Evolutionary conservation across 2,888 invertebrate species (phyloP).

Genomic region (Pachydiplax longipennis): DNA sequence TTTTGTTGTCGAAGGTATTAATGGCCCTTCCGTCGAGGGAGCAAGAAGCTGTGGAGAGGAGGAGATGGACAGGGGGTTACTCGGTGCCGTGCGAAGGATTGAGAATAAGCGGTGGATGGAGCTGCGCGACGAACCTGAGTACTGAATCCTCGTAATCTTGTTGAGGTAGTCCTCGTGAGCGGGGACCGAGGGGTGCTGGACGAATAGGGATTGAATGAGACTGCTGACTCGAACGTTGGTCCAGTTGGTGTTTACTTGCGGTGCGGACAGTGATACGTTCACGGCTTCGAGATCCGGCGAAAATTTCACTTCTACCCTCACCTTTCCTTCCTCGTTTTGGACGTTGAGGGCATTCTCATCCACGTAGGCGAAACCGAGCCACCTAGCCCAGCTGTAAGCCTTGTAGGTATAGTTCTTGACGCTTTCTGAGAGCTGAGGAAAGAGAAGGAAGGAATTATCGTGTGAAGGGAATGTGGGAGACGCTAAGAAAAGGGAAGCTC

Average conservation of each 20-base stretch:
- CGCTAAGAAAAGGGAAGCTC: background rate
- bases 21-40: conserved; percentile 66
- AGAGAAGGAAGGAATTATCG: background rate
- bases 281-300: conserved; percentile 61
- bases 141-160: conserved; percentile 59
- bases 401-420: conserved; percentile 62
- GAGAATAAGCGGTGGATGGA: background rate
- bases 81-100: background rate
- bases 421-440: conserved; percentile 57
- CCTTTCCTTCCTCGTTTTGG: conserved; percentile 57
- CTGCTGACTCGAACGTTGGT: conserved; percentile 61
- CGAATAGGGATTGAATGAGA: conserved; percentile 59
- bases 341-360: conserved; percentile 62
- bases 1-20: conserved; percentile 71
- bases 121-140: conserved; percentile 64
- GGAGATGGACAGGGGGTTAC: background rate
- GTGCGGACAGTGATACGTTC: conserved; percentile 62
- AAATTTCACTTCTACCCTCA: conserved; percentile 62
- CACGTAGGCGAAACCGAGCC: conserved; percentile 62
- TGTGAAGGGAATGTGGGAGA: background rate
- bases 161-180: conserved; percentile 56
- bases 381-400: conserved; percentile 60
- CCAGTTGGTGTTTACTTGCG: conserved; percentile 57
- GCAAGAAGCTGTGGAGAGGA: conserved; percentile 65
- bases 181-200: conserved; percentile 63